A percentile compares a stretch with the other conserved stretches of the same genome.
Conservation (phyloP, 2,797 vertebrate species). For the Coregonus ussuriensis region DNA sequence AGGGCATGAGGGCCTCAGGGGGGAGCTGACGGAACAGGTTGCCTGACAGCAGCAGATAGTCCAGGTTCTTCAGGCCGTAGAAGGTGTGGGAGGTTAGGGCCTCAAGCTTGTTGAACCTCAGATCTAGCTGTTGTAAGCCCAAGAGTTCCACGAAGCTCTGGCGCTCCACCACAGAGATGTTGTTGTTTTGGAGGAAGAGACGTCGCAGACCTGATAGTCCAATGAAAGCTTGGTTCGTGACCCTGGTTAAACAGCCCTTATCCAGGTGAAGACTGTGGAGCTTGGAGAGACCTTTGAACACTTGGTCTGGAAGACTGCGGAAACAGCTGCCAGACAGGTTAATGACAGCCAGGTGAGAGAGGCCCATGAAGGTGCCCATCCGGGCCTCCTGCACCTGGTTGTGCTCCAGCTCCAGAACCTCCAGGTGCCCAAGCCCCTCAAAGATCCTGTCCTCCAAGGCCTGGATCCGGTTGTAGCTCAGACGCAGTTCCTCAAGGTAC, state of each 20-base stretch:
- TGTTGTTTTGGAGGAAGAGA: constrained; percentile 87
- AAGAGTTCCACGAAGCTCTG: constrained; percentile 85
- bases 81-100: constrained; percentile 79
- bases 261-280: constrained; percentile 93
- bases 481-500: constrained; percentile 90
- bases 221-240: constrained; percentile 81
- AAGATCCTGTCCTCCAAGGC: constrained; percentile 80
- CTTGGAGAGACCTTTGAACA: constrained; percentile 85
- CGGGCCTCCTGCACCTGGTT: constrained; percentile 89
- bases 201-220: constrained; percentile 86
- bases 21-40: constrained; percentile 81
- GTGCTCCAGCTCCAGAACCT: constrained; percentile 88
- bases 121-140: constrained; percentile 86
- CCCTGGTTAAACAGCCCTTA: constrained; percentile 82
- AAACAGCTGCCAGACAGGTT: constrained; percentile 92
- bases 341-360: constrained; percentile 88
- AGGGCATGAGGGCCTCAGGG: constrained; percentile 69
- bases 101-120: constrained; percentile 84
- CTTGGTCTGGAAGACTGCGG: constrained; percentile 78
- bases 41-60: constrained; percentile 88
- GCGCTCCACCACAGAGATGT: constrained; percentile 81
- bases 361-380: constrained; percentile 82
- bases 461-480: constrained; percentile 86
- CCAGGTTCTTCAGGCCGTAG: constrained; percentile 82
- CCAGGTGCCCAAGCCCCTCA: constrained; percentile 89